Conservation (phyloP, 2,888 invertebrate genomes). For the Corythucha ciliata region DNA sequence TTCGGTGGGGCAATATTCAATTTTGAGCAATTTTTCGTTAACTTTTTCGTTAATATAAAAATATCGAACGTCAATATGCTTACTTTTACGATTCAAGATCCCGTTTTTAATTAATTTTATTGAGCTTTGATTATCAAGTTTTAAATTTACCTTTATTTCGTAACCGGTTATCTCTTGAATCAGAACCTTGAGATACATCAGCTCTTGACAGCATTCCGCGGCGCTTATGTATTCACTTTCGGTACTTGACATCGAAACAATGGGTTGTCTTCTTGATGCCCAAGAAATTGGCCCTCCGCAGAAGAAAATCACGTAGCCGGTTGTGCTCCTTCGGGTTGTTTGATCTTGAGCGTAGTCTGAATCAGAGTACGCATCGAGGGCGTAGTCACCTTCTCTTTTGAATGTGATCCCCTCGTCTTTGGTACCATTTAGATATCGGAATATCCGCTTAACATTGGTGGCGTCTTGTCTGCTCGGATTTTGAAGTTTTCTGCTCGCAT, state of each 20-base stretch:
- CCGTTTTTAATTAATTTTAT: conserved; percentile 26
- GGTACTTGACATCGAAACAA: conserved; percentile 12
- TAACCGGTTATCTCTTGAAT: conserved; percentile 14
- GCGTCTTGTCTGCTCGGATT: conserved; percentile 15
- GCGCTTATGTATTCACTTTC: conserved; percentile 19
- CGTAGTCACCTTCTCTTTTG: neutral
- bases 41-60: conserved; percentile 29
- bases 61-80: conserved; percentile 32
- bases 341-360: conserved; percentile 12
- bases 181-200: conserved; percentile 10
- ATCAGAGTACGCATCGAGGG: conserved; percentile 16
- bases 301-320: conserved; percentile 15
- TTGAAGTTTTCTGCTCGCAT: conserved; percentile 13
- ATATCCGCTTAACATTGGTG: conserved; percentile 10
- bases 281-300: conserved; percentile 18
- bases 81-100: conserved; percentile 26
- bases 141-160: conserved; percentile 1
- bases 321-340: conserved; percentile 13
- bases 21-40: conserved; percentile 19
- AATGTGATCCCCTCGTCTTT: conserved; percentile 5
- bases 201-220: conserved; percentile 8
- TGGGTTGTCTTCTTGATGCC: conserved; percentile 14
- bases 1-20: conserved; percentile 27
- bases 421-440: conserved; percentile 13
- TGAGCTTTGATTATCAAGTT: conserved; percentile 31